A percentile compares a stretch with the other conserved stretches of the same genome.
phyloP scores from a whole-genome alignment of 2,888 invertebrate genomes.

The Catocala fraxini region DNA sequence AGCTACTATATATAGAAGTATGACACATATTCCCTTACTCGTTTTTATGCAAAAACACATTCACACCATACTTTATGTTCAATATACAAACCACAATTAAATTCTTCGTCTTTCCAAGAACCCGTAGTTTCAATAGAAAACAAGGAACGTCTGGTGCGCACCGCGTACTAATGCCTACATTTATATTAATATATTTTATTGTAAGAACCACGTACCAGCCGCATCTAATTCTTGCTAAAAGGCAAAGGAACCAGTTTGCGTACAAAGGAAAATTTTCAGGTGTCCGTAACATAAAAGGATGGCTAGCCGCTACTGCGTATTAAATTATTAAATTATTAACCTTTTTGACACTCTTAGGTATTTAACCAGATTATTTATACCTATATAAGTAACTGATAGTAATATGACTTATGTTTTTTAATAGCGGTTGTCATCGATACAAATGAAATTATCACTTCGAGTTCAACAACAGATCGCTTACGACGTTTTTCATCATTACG shows the following conservation, averaged over 20 bases:
- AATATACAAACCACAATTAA: constrained; percentile 33
- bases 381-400: too few species aligned
- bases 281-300: constrained; percentile 44
- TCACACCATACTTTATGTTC: constrained; percentile 35
- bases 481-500: background rate
- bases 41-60: constrained; percentile 35
- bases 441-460: too few species aligned
- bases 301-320: constrained; percentile 19
- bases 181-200: constrained; percentile 38
- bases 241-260: constrained; percentile 28
- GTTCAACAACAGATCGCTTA: too few species aligned
- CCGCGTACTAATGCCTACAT: constrained; percentile 35
- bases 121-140: constrained; percentile 37
- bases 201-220: constrained; percentile 28
- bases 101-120: constrained; percentile 38
- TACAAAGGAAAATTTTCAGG: constrained; percentile 55
- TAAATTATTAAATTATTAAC: constrained; percentile 36
- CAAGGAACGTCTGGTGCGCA: constrained; percentile 20
- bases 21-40: background rate
- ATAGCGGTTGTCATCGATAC: too few species aligned
- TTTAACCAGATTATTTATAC: too few species aligned
- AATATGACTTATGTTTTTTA: too few species aligned
- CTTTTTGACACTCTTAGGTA: background rate
- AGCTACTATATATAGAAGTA: too few species aligned
- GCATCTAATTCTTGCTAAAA: constrained; percentile 39